phyloP scores from a whole-genome alignment of 2,797 vertebrate species.

The Falco concolor region DNA sequence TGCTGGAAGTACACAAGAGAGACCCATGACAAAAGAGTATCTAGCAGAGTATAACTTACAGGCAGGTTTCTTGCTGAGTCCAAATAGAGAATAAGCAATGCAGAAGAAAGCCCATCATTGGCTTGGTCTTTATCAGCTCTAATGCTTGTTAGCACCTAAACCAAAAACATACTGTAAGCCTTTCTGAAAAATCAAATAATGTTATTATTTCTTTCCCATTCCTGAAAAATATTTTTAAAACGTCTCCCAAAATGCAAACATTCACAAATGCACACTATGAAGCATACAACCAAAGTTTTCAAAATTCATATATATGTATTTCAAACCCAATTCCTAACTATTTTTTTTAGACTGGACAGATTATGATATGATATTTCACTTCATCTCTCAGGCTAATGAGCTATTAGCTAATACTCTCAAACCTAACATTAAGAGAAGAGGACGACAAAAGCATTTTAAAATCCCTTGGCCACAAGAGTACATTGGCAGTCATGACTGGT shows the following conservation, averaged over 20 bases:
- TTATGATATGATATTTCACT: background rate
- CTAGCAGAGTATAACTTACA: conserved; percentile 76
- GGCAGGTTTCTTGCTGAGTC: conserved; percentile 92
- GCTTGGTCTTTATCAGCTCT: conserved; percentile 85
- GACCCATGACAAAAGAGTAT: background rate
- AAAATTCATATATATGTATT: background rate
- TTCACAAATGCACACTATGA: background rate
- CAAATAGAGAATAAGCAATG: conserved; percentile 90
- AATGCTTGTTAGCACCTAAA: conserved; percentile 83
- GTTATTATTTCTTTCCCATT: background rate
- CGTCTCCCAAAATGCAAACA: background rate
- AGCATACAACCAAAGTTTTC: background rate
- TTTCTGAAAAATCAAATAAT: background rate
- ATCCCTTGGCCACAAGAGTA: background rate
- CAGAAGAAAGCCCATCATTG: conserved; percentile 89
- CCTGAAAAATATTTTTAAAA: background rate
- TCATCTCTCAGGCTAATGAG: background rate
- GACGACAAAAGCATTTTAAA: background rate
- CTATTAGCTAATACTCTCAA: background rate
- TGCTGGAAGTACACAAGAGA: background rate
- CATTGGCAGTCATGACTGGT: background rate
- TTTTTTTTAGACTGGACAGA: background rate
- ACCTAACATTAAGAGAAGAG: background rate
- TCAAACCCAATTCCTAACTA: background rate
- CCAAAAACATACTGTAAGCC: background rate